phyloP scores from a whole-genome alignment of 2,797 vertebrate species.

The Antrozous pallidus region DNA sequence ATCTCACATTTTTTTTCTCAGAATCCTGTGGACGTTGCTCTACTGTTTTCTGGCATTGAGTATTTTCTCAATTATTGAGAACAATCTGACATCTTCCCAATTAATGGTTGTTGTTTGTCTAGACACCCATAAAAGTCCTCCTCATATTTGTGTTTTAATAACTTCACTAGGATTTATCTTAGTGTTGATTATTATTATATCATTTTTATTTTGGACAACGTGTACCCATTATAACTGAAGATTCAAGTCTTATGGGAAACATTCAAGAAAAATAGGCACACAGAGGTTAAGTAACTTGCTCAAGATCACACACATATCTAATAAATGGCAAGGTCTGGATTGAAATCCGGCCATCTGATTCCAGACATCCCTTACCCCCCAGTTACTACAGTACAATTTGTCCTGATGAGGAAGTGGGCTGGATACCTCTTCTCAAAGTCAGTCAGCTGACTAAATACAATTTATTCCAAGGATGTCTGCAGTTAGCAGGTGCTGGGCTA shows the following conservation, averaged over 20 bases:
- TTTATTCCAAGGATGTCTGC: background rate
- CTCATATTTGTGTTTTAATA: background rate
- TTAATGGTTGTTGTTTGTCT: background rate
- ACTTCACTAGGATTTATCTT: background rate
- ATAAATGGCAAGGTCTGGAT: background rate
- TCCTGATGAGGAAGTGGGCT: background rate
- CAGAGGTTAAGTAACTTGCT: background rate
- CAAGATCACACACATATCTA: background rate
- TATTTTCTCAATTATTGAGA: conserved; percentile 5
- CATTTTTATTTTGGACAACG: conserved; percentile 5
- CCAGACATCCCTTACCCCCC: background rate
- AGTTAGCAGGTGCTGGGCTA: background rate
- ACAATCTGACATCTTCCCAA: background rate
- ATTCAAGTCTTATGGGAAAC: background rate
- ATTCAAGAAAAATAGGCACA: background rate
- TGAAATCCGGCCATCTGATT: background rate
- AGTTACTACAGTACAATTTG: background rate
- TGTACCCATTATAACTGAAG: conserved; percentile 7
- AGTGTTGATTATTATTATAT: background rate
- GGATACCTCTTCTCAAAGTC: background rate
- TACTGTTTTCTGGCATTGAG: background rate
- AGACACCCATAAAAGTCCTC: background rate
- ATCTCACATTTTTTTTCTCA: background rate
- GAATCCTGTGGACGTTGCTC: background rate
- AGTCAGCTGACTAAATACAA: background rate